Evolutionary conservation across 1,140 invertebrate species (phyloP).

Genomic region (Sitodiplosis mosellana): DNA sequence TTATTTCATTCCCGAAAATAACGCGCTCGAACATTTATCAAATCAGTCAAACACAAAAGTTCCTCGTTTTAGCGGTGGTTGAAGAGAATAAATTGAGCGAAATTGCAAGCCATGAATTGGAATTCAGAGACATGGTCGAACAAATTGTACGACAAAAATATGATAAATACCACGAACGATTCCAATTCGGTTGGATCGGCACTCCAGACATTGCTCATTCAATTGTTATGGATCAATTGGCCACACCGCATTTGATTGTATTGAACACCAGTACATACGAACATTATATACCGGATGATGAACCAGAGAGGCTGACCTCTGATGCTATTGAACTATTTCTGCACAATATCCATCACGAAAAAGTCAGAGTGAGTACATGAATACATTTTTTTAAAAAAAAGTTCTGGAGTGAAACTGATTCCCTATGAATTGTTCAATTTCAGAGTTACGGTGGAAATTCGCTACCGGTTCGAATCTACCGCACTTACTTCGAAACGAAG

Average conservation of each 20-base stretch:
- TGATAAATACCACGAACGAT: constrained; percentile 58
- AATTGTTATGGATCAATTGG: constrained; percentile 68
- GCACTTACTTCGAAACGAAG: constrained; percentile 58
- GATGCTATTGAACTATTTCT: constrained; percentile 62
- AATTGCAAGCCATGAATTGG: constrained; percentile 58
- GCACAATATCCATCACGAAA: constrained; percentile 52
- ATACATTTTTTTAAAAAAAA: not conserved
- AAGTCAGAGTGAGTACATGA: constrained; percentile 44
- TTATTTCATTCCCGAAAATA: constrained; percentile 48
- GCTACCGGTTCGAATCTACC: constrained; percentile 46
- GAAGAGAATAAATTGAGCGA: constrained; percentile 75
- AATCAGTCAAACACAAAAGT: constrained; percentile 66
- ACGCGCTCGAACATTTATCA: constrained; percentile 68
- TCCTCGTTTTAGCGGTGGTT: constrained; percentile 66
- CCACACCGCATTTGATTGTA: constrained; percentile 71
- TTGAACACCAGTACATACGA: constrained; percentile 79
- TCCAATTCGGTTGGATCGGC: constrained; percentile 87
- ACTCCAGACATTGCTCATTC: constrained; percentile 72
- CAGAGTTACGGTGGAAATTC: constrained; percentile 68
- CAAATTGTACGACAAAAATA: constrained; percentile 57
- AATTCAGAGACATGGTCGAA: constrained; percentile 73
- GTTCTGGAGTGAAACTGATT: not conserved
- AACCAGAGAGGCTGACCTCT: constrained; percentile 54
- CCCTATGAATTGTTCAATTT: constrained; percentile 11
- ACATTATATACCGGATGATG: constrained; percentile 76